Evolutionary conservation across 23 tunicate genomes (phyloP).

Genomic region (Phallusia fumigata): DNA sequence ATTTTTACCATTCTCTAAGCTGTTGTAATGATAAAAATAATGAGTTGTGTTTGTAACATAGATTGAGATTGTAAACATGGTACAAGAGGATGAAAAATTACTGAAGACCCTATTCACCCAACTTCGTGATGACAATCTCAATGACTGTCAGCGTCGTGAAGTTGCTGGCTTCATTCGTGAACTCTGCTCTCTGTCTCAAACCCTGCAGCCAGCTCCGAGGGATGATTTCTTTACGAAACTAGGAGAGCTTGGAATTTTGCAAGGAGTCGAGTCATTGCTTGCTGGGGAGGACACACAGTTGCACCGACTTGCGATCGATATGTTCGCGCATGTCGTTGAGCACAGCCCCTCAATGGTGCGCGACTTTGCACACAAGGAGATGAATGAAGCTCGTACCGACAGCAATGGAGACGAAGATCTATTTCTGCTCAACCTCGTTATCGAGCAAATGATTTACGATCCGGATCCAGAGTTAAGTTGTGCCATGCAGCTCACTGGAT

Average conservation of each 20-base stretch:
- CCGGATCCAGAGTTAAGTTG: conserved; percentile 92
- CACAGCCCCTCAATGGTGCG: conserved; percentile 96
- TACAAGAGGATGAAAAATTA: conserved; percentile 60
- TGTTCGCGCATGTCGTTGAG: conserved; percentile 88
- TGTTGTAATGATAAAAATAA: neutral
- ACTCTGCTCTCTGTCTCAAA: conserved; percentile 76
- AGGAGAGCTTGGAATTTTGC: conserved; percentile 64
- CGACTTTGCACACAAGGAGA: conserved; percentile 75
- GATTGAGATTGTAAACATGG: conserved; percentile 84
- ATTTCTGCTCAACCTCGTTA: conserved; percentile 72
- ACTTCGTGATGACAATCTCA: conserved; percentile 55
- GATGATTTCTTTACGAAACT: conserved; percentile 76
- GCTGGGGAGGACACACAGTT: conserved; percentile 51
- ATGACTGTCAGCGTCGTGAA: conserved; percentile 48
- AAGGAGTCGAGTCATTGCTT: conserved; percentile 52
- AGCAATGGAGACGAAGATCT: conserved; percentile 62
- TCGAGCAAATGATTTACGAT: conserved; percentile 94
- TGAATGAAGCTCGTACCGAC: conserved; percentile 22
- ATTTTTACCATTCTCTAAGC: too few species aligned
- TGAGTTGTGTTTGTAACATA: neutral
- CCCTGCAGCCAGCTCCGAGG: conserved; percentile 64
- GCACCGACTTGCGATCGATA: conserved; percentile 75
- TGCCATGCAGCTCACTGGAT: conserved; percentile 77
- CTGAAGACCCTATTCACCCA: conserved; percentile 62
- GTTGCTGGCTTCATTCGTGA: conserved; percentile 90